phyloP scores from a whole-genome alignment of 2,113 vertebrate species.

The Odocoileus virginianus region DNA sequence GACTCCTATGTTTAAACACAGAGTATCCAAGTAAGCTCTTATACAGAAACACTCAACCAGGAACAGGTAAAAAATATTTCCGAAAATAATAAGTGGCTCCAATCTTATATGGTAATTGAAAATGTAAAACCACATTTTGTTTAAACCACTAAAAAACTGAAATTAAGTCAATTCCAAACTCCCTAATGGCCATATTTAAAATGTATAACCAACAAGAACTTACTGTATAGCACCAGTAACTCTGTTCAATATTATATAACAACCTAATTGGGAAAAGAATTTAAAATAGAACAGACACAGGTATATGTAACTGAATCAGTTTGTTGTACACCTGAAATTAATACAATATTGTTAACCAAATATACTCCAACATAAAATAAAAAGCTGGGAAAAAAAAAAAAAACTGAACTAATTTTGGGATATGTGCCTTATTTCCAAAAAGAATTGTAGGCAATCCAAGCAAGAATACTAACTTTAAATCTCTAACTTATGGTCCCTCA shows the following conservation, averaged over 20 bases:
- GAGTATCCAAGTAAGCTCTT: neutral
- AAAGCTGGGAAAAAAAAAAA: neutral
- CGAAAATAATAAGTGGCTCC: neutral
- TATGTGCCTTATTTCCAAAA: neutral
- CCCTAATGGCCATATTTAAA: neutral
- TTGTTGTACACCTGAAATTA: neutral
- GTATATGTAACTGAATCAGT: neutral
- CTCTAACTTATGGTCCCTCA: neutral
- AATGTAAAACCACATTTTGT: neutral
- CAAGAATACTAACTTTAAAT: neutral
- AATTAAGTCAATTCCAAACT: neutral
- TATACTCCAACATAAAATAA: neutral
- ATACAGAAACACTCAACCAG: neutral
- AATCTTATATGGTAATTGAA: neutral
- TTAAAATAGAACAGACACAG: neutral
- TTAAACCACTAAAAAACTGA: neutral
- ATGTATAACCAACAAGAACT: neutral
- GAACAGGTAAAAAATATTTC: neutral
- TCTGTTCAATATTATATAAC: neutral
- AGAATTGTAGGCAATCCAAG: neutral
- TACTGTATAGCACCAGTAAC: neutral
- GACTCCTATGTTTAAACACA: neutral
- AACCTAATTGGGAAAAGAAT: neutral
- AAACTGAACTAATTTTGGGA: neutral
- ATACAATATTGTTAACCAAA: neutral